Conservation (phyloP, 2,888 invertebrate species). For the Nomada flava region DNA sequence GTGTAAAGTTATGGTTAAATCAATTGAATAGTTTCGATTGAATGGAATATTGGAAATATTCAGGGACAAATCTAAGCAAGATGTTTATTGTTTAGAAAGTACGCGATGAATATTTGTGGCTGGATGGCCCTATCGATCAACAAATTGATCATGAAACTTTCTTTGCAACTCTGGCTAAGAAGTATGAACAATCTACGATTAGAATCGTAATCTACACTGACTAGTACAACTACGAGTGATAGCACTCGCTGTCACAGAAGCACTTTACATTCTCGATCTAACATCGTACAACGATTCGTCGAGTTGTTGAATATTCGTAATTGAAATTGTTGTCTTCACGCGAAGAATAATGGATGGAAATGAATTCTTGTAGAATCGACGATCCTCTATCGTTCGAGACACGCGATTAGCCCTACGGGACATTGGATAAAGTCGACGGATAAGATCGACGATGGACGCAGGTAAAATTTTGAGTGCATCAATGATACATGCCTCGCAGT, state of each 20-base stretch:
- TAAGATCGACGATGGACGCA: conserved; percentile 62
- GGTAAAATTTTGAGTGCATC: conserved; percentile 47
- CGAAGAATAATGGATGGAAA: neutral
- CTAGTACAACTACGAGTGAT: conserved; percentile 28
- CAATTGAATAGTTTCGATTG: too few species aligned
- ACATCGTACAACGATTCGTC: conserved; percentile 27
- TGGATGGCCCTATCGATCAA: too few species aligned
- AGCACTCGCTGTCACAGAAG: conserved; percentile 9
- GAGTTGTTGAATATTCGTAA: neutral
- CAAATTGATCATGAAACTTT: conserved; percentile 5
- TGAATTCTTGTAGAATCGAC: conserved; percentile 6
- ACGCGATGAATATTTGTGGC: conserved; percentile 26
- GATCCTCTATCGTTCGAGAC: neutral
- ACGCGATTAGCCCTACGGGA: conserved; percentile 38
- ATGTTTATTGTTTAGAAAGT: conserved; percentile 37
- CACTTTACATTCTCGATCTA: conserved; percentile 9
- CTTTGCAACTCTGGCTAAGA: conserved; percentile 26
- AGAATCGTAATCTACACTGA: conserved; percentile 27
- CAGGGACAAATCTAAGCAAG: neutral
- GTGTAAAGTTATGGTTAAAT: too few species aligned
- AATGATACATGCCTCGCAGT: neutral
- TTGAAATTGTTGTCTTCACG: too few species aligned
- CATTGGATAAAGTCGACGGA: conserved; percentile 42
- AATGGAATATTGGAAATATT: neutral
- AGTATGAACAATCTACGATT: conserved; percentile 53